Evolutionary conservation across 92 coral and sea anemone genomes (phyloP).

Genomic region (Bergia sp.): DNA sequence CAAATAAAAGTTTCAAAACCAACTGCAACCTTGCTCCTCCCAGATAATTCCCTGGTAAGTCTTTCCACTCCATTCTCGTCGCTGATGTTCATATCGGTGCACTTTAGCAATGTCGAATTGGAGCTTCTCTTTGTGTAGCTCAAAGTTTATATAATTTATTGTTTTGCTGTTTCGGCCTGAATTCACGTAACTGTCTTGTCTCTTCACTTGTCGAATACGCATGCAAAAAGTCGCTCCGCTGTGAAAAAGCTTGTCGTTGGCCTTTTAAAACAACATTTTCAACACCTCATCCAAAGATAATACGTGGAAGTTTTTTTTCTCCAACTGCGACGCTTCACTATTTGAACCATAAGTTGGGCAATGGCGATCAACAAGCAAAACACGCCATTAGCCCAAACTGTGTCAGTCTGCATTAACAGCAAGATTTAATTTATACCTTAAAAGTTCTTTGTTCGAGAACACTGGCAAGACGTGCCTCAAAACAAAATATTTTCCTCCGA

Average conservation of each 20-base stretch:
- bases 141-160: background rate
- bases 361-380: background rate
- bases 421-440: background rate
- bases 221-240: background rate
- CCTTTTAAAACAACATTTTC: background rate
- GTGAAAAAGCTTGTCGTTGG: background rate
- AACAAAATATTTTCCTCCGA: background rate
- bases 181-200: background rate
- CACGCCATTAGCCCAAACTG: background rate
- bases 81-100: constrained; percentile 18
- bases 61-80: background rate
- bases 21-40: background rate
- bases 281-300: background rate
- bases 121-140: background rate
- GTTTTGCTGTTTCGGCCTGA: background rate
- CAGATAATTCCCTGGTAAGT: background rate
- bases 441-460: background rate
- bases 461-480: background rate
- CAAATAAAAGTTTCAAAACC: constrained; percentile 5
- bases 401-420: background rate
- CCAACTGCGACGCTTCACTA: background rate
- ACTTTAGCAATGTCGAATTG: background rate
- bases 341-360: background rate
- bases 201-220: background rate
- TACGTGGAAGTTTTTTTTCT: background rate